Evolutionary conservation across 2,797 vertebrate species (phyloP).

Genomic region (Hapalemur alaotrensis): DNA sequence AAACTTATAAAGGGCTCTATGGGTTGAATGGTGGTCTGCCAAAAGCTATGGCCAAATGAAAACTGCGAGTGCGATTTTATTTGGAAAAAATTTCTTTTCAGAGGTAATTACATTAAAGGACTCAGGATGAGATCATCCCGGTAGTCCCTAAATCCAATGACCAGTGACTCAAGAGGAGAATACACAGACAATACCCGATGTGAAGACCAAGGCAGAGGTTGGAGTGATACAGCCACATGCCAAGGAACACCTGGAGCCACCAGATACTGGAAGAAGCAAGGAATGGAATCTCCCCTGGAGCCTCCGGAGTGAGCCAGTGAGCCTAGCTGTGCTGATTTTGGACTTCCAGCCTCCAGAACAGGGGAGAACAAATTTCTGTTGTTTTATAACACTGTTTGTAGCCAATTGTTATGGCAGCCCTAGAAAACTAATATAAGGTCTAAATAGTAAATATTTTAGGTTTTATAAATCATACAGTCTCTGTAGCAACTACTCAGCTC

Average conservation of each 20-base stretch:
- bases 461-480: background rate
- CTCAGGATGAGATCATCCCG: background rate
- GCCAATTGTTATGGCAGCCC: background rate
- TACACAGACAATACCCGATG: background rate
- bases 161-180: background rate
- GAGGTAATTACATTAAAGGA: background rate
- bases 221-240: background rate
- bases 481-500: background rate
- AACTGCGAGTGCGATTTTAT: background rate
- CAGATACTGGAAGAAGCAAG: background rate
- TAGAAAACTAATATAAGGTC: background rate
- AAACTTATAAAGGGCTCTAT: background rate
- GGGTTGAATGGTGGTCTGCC: background rate
- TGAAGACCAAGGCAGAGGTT: background rate
- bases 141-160: background rate
- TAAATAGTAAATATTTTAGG: constrained; percentile 14
- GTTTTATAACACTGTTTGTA: background rate
- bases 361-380: background rate
- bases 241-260: background rate
- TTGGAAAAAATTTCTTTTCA: background rate
- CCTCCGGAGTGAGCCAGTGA: background rate
- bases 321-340: background rate
- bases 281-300: no score
- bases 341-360: background rate
- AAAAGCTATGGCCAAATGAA: background rate